These are phyloP conservation scores for Gasterosteus nipponicus DNA, from an alignment of 2,113 vertebrate genomes.

Conservation along the genomic window DNA sequence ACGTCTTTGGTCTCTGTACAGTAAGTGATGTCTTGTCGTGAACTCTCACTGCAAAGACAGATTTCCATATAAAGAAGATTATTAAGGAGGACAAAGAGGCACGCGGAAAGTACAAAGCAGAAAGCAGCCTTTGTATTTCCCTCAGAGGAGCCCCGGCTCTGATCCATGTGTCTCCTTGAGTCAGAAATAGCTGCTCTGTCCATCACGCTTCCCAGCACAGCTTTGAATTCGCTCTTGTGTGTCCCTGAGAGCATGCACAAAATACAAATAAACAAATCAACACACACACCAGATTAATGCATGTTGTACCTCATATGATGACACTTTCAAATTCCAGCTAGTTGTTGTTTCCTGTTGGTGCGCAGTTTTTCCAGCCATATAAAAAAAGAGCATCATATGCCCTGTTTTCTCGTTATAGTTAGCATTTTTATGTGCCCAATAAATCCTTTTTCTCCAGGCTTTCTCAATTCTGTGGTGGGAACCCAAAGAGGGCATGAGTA, in stretches of 20 bases:
- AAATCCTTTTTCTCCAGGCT: constrained; percentile 4
- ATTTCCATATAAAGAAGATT: constrained; percentile 70
- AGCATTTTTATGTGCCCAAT: not conserved
- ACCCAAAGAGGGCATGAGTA: not conserved
- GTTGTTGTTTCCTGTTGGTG: not conserved
- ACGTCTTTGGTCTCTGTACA: constrained; percentile 55
- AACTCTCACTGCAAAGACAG: constrained; percentile 60
- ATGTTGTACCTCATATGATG: constrained; percentile 8
- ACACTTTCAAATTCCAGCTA: not conserved
- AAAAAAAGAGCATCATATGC: not conserved
- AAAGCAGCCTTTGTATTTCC: constrained; percentile 73
- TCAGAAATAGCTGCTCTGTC: constrained; percentile 73
- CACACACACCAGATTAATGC: constrained; percentile 17
- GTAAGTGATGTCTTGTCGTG: constrained; percentile 60
- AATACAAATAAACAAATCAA: constrained; percentile 62
- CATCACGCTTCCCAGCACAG: constrained; percentile 64
- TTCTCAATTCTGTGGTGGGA: not conserved
- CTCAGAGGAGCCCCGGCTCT: constrained; percentile 61
- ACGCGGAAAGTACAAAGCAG: constrained; percentile 74
- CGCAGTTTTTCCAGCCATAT: constrained; percentile 2
- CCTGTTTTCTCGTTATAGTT: not conserved
- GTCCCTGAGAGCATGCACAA: constrained; percentile 45
- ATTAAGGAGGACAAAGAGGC: constrained; percentile 68
- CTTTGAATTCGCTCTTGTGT: constrained; percentile 58
- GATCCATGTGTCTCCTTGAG: constrained; percentile 67